Base-by-base conservation (phyloP, 1,140 invertebrate species). In the Drosophila pectinifera region DNA sequence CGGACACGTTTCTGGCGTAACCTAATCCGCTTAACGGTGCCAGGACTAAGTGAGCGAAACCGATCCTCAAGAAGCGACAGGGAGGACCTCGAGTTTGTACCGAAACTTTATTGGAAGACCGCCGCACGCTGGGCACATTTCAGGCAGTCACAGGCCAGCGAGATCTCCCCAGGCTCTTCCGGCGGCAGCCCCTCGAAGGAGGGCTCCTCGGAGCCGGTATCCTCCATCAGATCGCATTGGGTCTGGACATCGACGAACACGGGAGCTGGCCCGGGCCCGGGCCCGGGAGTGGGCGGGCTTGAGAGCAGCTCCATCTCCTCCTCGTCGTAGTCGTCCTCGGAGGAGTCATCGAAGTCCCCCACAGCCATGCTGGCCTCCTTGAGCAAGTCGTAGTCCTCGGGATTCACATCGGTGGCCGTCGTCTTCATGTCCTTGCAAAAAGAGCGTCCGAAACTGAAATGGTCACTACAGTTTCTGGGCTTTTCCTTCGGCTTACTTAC, bases 1-100 rank as follows among this genome's bases (percentile, higher is more conserved):
- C 55, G 43, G 51, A 75, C 81, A 83, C 81, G 80, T 78, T 56
- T 61, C 54, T 65, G 54, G 48, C 64, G 81, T 76, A 84, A 84
- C 73, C 57, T 68, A 85, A 85, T 82, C 82, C 82, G 78, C 82
- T 86, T 74, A 74, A 58, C 46, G 45, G 3, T 34, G 31, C 4
- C 43, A 53, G 24, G 45, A 34, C 42, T 13, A 16, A 22, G 18
- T n/a, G 22, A 45, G 28, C 20, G 58, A 61, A 64, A 24, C 11
- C 13, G 39, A 68, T 68, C 45, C 36, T 18, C 31, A 55, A 11
- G 61, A 18, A 56, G 14, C 18, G 49, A 34, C 39, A 45, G 8
- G 41, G 39, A 8, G 34, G 6, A 22, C 2, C n/a, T 14, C 6
- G 3, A n/a, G 4, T 28, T 48, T 16, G 14, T 28, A 24, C n/a